Conservation (phyloP, 2,888 invertebrate species). For the Idaea aversata region DNA sequence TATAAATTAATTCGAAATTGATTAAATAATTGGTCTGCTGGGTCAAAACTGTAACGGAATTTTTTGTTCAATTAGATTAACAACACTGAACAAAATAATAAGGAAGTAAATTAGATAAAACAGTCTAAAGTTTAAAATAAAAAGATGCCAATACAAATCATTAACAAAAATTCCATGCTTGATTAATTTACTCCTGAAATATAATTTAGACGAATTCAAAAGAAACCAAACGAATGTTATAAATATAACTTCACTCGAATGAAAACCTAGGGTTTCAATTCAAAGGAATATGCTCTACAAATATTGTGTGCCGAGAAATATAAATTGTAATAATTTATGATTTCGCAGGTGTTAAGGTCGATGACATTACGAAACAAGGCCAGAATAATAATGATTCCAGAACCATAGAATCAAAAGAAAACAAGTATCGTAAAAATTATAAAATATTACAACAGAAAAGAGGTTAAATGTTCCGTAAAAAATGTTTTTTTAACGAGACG, state of each 20-base stretch:
- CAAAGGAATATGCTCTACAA: not conserved
- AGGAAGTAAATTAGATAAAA: not conserved
- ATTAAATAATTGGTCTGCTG: not conserved
- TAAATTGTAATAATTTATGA: not conserved
- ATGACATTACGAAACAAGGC: not conserved
- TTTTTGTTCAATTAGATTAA: not conserved
- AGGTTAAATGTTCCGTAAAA: constrained; percentile 33
- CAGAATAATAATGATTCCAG: not conserved
- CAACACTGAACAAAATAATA: not conserved
- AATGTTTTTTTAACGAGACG: constrained; percentile 27
- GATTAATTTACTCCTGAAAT: no score
- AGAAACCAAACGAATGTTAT: not conserved
- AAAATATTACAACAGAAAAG: constrained; percentile 25
- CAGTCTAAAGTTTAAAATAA: not conserved
- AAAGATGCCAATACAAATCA: not conserved
- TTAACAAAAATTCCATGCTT: not conserved
- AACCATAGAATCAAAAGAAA: not conserved
- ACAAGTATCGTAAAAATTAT: constrained; percentile 17
- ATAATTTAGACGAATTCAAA: not conserved
- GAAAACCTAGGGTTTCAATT: not conserved
- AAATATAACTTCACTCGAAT: not conserved
- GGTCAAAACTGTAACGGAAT: not conserved
- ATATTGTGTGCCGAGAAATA: not conserved
- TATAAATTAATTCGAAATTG: constrained; percentile 1
- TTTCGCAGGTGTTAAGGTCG: constrained; percentile 3